Evolutionary conservation across 1,140 invertebrate species (phyloP).

Genomic region (Sminthurides bifidus): DNA sequence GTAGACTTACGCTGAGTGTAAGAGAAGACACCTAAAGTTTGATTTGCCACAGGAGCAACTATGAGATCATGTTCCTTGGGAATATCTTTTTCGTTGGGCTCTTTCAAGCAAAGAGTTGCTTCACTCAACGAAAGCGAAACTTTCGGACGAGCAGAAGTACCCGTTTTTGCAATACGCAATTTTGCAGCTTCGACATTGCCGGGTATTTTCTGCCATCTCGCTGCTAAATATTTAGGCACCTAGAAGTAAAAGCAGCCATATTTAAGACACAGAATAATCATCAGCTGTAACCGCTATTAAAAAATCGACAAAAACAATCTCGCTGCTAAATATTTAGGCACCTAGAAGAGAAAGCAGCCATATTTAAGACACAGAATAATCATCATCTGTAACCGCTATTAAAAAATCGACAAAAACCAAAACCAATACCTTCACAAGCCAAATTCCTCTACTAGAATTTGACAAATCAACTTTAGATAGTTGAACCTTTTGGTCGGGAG

Average conservation of each 20-base stretch:
- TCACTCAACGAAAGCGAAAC: conserved; percentile 57
- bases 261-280: background rate
- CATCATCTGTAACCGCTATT: background rate
- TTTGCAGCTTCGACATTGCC: conserved; percentile 65
- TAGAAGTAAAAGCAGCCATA: conserved; percentile 28
- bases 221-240: conserved; percentile 85
- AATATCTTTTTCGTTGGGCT: conserved; percentile 56
- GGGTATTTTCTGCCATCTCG: conserved; percentile 73
- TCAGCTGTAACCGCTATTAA: background rate
- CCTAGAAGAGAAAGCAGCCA: conserved; percentile 35
- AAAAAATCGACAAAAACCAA: background rate
- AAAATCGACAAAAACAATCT: background rate
- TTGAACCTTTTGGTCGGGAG: background rate
- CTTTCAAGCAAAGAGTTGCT: conserved; percentile 55
- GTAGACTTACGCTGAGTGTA: background rate
- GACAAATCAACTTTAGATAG: conserved; percentile 59
- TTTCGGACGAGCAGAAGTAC: conserved; percentile 46
- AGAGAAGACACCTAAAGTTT: conserved; percentile 71
- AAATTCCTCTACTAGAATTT: conserved; percentile 78
- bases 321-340: conserved; percentile 91
- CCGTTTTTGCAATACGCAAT: conserved; percentile 52
- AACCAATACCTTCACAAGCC: conserved; percentile 75
- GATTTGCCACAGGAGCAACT: conserved; percentile 72
- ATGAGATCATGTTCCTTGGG: conserved; percentile 82
- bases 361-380: background rate